Percentiles rank a stretch among this genome's conserved stretches.
Conservation (phyloP, 2,888 invertebrate species). For the Drosophila macrospina region DNA sequence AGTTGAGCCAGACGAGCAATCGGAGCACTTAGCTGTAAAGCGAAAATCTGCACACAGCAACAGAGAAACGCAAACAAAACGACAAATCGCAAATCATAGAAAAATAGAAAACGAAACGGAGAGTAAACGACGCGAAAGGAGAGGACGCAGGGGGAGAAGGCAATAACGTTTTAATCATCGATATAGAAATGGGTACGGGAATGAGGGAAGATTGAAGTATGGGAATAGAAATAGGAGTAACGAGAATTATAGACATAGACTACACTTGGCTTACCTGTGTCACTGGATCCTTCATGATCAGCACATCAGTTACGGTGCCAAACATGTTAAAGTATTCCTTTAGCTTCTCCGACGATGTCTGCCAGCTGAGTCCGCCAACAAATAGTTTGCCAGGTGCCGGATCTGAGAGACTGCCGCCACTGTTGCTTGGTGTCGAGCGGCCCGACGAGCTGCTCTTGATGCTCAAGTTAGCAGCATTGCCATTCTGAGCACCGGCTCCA, state of each 20-base stretch:
- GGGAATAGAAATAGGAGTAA: slow-evolving; percentile 21
- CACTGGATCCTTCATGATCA: slow-evolving; percentile 97
- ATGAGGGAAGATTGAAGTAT: slow-evolving; percentile 13
- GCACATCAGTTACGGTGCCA: slow-evolving; percentile 95
- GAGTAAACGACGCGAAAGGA: not conserved
- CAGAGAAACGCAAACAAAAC: slow-evolving; percentile 19
- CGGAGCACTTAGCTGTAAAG: slow-evolving; percentile 60
- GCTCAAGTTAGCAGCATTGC: slow-evolving; percentile 60
- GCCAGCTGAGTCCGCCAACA: slow-evolving; percentile 96
- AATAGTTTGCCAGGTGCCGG: slow-evolving; percentile 94
- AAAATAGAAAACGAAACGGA: not conserved
- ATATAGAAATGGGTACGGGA: slow-evolving; percentile 2
- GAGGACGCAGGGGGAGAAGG: slow-evolving; percentile 2
- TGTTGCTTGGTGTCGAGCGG: slow-evolving; percentile 90
- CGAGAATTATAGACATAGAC: slow-evolving; percentile 44
- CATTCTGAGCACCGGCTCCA: slow-evolving; percentile 55
- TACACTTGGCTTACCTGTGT: slow-evolving; percentile 90
- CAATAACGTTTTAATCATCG: slow-evolving; percentile 1
- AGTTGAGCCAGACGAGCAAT: slow-evolving; percentile 21
- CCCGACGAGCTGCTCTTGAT: slow-evolving; percentile 89
- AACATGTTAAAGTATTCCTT: slow-evolving; percentile 97
- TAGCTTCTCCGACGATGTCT: slow-evolving; percentile 96
- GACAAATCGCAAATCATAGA: not conserved
- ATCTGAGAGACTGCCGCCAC: slow-evolving; percentile 86
- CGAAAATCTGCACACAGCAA: slow-evolving; percentile 21